phyloP scores from a whole-genome alignment of 2,113 vertebrate genomes.

The Hucho hucho region DNA sequence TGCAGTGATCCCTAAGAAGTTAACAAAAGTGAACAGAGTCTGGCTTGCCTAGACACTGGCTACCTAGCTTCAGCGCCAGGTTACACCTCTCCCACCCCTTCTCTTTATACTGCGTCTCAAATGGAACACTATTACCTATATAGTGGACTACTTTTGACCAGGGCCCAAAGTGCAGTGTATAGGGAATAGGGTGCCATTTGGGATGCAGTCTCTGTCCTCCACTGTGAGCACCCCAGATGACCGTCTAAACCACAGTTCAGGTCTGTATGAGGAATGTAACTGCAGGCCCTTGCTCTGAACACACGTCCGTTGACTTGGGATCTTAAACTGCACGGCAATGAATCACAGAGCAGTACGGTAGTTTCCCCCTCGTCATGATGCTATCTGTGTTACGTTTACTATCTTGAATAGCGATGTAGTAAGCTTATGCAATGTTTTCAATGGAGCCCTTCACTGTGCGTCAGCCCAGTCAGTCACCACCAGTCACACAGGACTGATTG shows the following conservation, averaged over 20 bases:
- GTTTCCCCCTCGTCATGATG: neutral
- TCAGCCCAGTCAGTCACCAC: neutral
- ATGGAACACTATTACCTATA: too few relatives aligned
- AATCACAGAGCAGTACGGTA: neutral
- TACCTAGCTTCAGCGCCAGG: neutral
- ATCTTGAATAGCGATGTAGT: neutral
- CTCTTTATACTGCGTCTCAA: neutral
- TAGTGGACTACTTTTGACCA: neutral
- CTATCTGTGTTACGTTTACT: neutral
- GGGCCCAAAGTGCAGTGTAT: too few relatives aligned
- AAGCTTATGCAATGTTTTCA: slow-evolving; percentile 13
- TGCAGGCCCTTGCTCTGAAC: neutral
- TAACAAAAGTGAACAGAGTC: slow-evolving; percentile 28
- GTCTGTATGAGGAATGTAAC: slow-evolving; percentile 22
- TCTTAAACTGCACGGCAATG: neutral
- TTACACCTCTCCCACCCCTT: neutral
- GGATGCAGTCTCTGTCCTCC: too few relatives aligned
- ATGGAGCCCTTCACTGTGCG: slow-evolving; percentile 8
- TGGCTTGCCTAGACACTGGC: slow-evolving; percentile 19
- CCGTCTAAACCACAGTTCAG: neutral
- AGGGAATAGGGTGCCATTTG: too few relatives aligned
- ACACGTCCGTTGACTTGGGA: neutral
- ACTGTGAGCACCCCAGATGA: neutral
- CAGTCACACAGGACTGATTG: neutral
- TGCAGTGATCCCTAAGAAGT: too few relatives aligned